These are phyloP conservation scores for Melanchra persicariae DNA, from an alignment of 2,888 invertebrate species.

Conservation along the genomic window DNA sequence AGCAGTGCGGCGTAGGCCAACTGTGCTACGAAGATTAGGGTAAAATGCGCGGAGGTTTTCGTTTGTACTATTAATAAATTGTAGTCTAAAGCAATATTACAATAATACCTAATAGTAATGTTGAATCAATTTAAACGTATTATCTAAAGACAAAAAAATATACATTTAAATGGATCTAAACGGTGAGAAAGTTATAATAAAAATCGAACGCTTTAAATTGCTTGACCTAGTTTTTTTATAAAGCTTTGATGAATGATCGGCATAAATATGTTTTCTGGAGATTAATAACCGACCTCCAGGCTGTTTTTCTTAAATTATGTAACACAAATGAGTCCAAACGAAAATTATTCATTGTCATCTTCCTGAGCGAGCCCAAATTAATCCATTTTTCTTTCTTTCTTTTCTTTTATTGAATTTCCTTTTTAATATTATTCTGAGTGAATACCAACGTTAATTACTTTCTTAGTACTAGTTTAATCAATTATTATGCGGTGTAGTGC, in stretches of 20 bases:
- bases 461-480: conserved; percentile 30
- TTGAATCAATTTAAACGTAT: no score
- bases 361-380: conserved; percentile 11
- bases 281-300: conserved; percentile 21
- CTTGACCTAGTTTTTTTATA: not conserved
- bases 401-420: conserved; percentile 7
- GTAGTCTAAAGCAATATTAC: not conserved
- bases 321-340: conserved; percentile 31
- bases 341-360: conserved; percentile 42
- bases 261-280: conserved; percentile 18
- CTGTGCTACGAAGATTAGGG: conserved; percentile 37
- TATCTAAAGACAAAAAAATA: no score
- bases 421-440: not conserved
- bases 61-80: not conserved
- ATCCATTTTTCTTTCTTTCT: conserved; percentile 11
- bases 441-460: conserved; percentile 49
- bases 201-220: not conserved
- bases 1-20: conserved; percentile 21
- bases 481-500: conserved; percentile 35
- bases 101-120: no score
- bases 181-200: not conserved
- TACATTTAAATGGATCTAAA: no score
- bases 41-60: not conserved
- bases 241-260: conserved; percentile 5
- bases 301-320: conserved; percentile 38